These are phyloP conservation scores for Pachypsylla venusta DNA, from an alignment of 1,140 invertebrate species.

Conservation along the genomic window DNA sequence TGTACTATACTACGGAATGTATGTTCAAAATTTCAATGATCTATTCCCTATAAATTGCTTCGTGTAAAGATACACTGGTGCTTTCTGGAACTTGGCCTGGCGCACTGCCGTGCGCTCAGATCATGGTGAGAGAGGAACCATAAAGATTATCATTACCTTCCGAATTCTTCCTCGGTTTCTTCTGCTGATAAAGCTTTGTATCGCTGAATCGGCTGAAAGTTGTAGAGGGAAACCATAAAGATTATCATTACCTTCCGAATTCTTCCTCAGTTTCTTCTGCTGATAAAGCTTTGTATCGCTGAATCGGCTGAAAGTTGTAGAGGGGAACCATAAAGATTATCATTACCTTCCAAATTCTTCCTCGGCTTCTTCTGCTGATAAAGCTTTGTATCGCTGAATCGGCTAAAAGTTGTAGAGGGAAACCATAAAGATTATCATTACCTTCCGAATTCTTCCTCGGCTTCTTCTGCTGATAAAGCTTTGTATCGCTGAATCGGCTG, in stretches of 20 bases:
- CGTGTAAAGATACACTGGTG: no score
- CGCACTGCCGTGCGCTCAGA: no score
- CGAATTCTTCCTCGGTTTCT: conserved; percentile 93
- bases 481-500: conserved; percentile 81
- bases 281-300: conserved; percentile 80
- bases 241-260: conserved; percentile 69
- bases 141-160: no score
- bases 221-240: no score
- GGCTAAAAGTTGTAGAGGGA: not conserved
- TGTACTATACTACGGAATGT: no score
- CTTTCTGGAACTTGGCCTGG: no score
- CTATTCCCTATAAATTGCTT: no score
- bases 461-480: conserved; percentile 85
- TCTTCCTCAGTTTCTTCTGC: conserved; percentile 95
- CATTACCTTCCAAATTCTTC: no score
- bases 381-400: not conserved
- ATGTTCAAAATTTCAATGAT: no score
- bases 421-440: conserved; percentile 23
- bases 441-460: conserved; percentile 85
- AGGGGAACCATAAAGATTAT: no score
- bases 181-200: conserved; percentile 89
- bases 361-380: not conserved
- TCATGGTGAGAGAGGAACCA: no score
- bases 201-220: conserved; percentile 72
- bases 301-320: conserved; percentile 78